phyloP scores from a whole-genome alignment of 1,140 invertebrate genomes.

The Ceratitis capitata region DNA sequence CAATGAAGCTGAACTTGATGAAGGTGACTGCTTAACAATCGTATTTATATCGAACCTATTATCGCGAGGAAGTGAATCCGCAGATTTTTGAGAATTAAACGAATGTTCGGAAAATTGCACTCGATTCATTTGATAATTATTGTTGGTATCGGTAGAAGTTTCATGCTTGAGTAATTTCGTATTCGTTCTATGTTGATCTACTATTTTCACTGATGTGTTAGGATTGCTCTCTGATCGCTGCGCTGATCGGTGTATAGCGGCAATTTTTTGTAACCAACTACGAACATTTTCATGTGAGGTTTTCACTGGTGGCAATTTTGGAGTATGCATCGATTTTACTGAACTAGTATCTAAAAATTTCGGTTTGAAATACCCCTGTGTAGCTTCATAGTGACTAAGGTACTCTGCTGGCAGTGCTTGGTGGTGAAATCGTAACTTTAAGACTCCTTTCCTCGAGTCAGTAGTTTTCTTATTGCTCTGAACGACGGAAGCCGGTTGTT shows the following conservation, averaged over 20 bases:
- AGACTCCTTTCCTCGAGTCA: slow-evolving; percentile 69
- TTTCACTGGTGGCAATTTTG: slow-evolving; percentile 49
- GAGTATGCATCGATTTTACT: neutral
- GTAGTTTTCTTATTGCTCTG: slow-evolving; percentile 12
- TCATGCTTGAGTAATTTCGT: neutral
- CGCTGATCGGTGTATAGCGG: slow-evolving; percentile 71
- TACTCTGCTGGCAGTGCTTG: slow-evolving; percentile 83
- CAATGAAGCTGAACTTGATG: neutral
- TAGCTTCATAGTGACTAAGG: slow-evolving; percentile 80
- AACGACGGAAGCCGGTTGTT: slow-evolving; percentile 28
- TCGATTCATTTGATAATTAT: slow-evolving; percentile 39
- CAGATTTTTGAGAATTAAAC: neutral
- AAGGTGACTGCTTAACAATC: neutral
- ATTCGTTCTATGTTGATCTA: neutral
- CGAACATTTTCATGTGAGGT: slow-evolving; percentile 73
- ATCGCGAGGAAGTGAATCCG: neutral
- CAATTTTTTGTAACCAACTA: slow-evolving; percentile 77
- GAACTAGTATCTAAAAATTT: slow-evolving; percentile 29
- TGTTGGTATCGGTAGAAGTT: slow-evolving; percentile 9
- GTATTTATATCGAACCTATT: neutral
- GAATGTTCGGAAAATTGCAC: neutral
- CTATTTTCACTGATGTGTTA: neutral
- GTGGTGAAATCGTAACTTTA: slow-evolving; percentile 85
- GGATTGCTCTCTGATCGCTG: slow-evolving; percentile 20
- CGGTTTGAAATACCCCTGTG: slow-evolving; percentile 66